These are phyloP conservation scores for Oryzias curvinotus DNA, from an alignment of 2,113 vertebrate species.

Conservation along the genomic window DNA sequence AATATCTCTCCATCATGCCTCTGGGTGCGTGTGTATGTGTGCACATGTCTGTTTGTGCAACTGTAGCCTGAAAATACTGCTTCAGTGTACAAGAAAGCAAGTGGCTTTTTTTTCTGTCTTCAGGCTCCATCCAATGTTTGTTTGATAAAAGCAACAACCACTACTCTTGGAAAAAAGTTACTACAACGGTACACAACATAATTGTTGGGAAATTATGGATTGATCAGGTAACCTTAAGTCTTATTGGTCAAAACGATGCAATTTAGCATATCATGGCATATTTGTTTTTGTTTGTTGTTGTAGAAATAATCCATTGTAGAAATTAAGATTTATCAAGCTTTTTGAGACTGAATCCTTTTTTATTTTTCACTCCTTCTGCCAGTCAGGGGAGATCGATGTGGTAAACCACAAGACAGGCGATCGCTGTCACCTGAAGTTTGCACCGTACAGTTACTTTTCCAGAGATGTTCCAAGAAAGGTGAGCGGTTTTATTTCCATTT, in stretches of 20 bases:
- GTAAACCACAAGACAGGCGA: conserved; percentile 93
- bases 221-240: conserved; percentile 84
- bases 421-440: conserved; percentile 95
- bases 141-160: conserved; percentile 92
- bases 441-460: conserved; percentile 97
- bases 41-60: neutral
- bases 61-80: too few species aligned
- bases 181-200: conserved; percentile 97
- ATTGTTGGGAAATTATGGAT: conserved; percentile 98
- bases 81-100: too few species aligned
- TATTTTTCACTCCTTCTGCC: neutral
- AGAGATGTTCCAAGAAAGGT: conserved; percentile 95
- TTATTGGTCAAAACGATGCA: neutral
- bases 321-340: neutral
- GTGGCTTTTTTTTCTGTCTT: conserved; percentile 1
- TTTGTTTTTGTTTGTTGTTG: neutral
- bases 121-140: conserved; percentile 94
- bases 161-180: conserved; percentile 98
- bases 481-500: neutral
- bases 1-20: conserved; percentile 98
- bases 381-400: conserved; percentile 97
- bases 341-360: neutral
- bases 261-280: neutral
- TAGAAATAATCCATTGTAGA: neutral
- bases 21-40: conserved; percentile 80